Conservation (phyloP, 2,797 vertebrate species). For the Mormyrops attenuatus region DNA sequence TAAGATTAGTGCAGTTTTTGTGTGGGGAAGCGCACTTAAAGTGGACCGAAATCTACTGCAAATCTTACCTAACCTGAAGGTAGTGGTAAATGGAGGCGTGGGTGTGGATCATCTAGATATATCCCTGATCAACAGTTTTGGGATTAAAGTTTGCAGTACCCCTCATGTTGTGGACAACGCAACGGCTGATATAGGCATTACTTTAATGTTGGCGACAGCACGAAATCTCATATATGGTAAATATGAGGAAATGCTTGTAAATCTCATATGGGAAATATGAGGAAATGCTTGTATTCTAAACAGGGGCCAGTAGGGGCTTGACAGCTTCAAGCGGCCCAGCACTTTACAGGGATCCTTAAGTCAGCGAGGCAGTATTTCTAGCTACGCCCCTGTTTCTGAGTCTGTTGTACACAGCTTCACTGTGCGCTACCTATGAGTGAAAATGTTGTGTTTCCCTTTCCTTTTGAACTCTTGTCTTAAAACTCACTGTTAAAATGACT, state of each 20-base stretch:
- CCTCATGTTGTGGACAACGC: constrained; percentile 58
- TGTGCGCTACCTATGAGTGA: not conserved
- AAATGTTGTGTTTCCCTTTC: not conserved
- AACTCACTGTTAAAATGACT: not conserved
- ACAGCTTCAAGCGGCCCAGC: not conserved
- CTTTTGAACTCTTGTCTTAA: not conserved
- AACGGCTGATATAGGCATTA: constrained; percentile 67
- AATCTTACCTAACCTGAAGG: constrained; percentile 58
- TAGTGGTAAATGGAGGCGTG: constrained; percentile 59
- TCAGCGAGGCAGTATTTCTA: not conserved
- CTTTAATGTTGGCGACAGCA: constrained; percentile 64
- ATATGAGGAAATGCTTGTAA: constrained; percentile 24
- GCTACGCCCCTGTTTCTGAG: not conserved
- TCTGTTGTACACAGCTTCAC: not conserved
- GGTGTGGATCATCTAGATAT: constrained; percentile 69
- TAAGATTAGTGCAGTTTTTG: constrained; percentile 59
- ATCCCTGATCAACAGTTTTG: constrained; percentile 57
- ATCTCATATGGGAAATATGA: constrained; percentile 57
- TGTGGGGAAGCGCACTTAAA: constrained; percentile 48
- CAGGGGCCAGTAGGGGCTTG: not conserved
- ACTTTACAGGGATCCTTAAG: not conserved
- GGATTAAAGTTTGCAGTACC: constrained; percentile 64
- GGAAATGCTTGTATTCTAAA: not conserved
- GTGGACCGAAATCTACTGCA: constrained; percentile 52
- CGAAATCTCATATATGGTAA: constrained; percentile 67